phyloP scores from a whole-genome alignment of 2,113 vertebrate genomes.

The Planiliza haematocheilus region DNA sequence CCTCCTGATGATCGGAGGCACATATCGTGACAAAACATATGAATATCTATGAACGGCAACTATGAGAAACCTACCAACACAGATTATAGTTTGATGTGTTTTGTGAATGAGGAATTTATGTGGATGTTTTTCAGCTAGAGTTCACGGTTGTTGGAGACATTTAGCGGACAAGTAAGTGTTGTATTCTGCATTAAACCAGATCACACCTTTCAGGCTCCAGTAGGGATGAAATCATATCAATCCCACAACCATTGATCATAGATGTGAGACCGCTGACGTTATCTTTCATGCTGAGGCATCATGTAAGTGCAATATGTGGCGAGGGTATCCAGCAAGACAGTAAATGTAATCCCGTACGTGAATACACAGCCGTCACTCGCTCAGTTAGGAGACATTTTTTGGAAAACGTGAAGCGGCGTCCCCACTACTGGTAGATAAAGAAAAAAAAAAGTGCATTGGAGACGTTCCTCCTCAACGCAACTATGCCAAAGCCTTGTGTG shows the following conservation, averaged over 20 bases:
- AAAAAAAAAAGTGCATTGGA: constrained; percentile 53
- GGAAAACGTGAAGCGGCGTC: constrained; percentile 31
- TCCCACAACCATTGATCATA: neutral
- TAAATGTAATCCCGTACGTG: constrained; percentile 14
- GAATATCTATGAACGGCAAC: neutral
- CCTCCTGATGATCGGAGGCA: constrained; percentile 1
- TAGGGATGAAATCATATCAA: constrained; percentile 7
- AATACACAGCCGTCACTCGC: constrained; percentile 35
- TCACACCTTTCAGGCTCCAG: constrained; percentile 9
- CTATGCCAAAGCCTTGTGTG: constrained; percentile 67
- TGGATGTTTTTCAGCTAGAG: constrained; percentile 13
- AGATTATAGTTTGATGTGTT: constrained; percentile 16
- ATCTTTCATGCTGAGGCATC: constrained; percentile 26
- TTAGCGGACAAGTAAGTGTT: neutral
- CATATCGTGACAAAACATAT: constrained; percentile 22
- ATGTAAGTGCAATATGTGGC: constrained; percentile 73
- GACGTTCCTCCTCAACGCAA: constrained; percentile 45
- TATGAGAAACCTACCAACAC: constrained; percentile 11
- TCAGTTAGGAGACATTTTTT: constrained; percentile 28
- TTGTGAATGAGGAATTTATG: constrained; percentile 1
- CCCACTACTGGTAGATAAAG: constrained; percentile 28
- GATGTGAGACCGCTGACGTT: constrained; percentile 14
- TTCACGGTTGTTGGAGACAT: neutral
- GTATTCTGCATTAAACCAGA: neutral
- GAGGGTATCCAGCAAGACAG: constrained; percentile 53